Evolutionary conservation across 1,140 invertebrate species (phyloP), one percentile per base, ranked within the genome.

Genomic region (Mamestra configurata): DNA sequence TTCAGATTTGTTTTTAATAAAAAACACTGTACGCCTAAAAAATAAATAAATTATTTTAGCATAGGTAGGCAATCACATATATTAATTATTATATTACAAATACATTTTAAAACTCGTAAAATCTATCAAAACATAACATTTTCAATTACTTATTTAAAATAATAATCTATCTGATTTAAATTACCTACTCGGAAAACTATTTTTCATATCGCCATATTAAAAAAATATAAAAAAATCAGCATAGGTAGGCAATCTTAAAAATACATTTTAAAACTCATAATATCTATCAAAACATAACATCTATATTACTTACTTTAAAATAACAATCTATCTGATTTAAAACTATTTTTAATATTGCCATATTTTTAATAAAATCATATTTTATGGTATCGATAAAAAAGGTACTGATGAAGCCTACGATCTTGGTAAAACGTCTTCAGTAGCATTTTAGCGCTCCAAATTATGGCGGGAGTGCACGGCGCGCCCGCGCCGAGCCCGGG

Each of bases 391-490:
- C 1, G 1, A 10, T 53, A 37, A 72, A 40, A 70, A 13, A 53
- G 35, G 24, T 15, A 73, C 31, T 40, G 55, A 66, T 78, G 15
- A 15, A 77, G 53, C 59, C 35, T 31, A 43, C 24, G 53, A 77
- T 49, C 66, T 70, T n/a, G 20, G 40, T 64, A 43, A 35, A 61
- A 76, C 24, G 35, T 76, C 73, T 76, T 76, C 73, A 82, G 89
- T 84, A 81, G 79, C 88, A 86, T 94, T 89, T 93, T 92, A 94
- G 86, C 83, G 91, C 83, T 80, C 77, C 80, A 27, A 73, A 81
- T 85, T 72, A 77, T 79, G 79, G 71, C 80, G 82, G 84, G 82
- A 88, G 88, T 86, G 88, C 83, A 83, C 87, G 90, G 87, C 77
- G 79, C 82, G 80, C 76, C 89, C 82, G 86, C 80, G 80, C 80